Conservation (phyloP, 37 sponge, comb jelly and placozoan genomes). For the Trichoplax adhaerens region DNA sequence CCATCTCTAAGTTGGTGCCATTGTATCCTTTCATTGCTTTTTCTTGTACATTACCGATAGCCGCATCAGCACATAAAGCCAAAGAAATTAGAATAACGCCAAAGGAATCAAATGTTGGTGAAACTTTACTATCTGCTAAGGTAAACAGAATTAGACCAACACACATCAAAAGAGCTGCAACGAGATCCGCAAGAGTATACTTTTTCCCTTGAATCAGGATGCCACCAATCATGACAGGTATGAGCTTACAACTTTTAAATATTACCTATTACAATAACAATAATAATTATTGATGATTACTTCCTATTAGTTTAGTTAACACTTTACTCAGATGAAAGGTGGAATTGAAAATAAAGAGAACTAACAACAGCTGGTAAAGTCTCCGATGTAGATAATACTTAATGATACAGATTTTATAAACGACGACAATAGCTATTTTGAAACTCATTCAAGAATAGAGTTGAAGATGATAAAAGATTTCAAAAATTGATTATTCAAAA, state of each 20-base stretch:
- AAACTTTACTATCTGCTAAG: constrained; percentile 50
- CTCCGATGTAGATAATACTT: not conserved
- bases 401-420: not conserved
- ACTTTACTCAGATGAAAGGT: no score
- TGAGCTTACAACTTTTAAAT: constrained; percentile 74
- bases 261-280: constrained; percentile 26
- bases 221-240: constrained; percentile 79
- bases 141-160: constrained; percentile 48
- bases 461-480: no score
- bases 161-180: constrained; percentile 39
- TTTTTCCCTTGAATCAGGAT: constrained; percentile 63
- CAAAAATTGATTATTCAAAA: no score
- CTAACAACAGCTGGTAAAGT: no score
- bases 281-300: no score
- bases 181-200: constrained; percentile 30
- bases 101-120: constrained; percentile 40
- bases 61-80: constrained; percentile 78
- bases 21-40: constrained; percentile 45
- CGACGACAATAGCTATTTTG: no score
- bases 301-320: no score
- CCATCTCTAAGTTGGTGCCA: constrained; percentile 35
- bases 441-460: no score
- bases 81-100: constrained; percentile 56
- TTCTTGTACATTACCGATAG: constrained; percentile 71
- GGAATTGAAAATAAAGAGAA: no score